A percentile compares a stretch with the other conserved stretches of the same genome.
phyloP scores from a whole-genome alignment of 2,888 invertebrate genomes.

The Ichneumoninae sp. region DNA sequence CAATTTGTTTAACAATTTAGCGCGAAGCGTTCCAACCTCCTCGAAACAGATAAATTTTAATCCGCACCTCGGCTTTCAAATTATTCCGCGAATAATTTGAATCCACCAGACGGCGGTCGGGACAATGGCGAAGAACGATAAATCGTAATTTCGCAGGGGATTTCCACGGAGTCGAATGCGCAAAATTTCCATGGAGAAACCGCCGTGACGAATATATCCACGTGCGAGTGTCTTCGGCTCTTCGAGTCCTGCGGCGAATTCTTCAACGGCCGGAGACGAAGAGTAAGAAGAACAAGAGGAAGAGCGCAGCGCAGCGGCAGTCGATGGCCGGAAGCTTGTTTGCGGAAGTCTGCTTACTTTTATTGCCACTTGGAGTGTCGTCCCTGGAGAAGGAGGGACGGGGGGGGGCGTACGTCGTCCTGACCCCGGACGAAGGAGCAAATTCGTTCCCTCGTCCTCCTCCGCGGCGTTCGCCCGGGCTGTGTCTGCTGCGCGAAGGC shows the following conservation, averaged over 20 bases:
- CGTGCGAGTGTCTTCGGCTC: constrained; percentile 28
- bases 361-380: constrained; percentile 68
- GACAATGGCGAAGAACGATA: neutral
- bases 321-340: constrained; percentile 67
- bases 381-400: constrained; percentile 44
- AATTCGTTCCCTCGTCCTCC: constrained; percentile 59
- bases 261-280: constrained; percentile 27
- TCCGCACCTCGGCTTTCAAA: neutral
- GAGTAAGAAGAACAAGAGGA: constrained; percentile 33
- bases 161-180: neutral
- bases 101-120: neutral
- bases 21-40: no score
- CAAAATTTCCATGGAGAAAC: constrained; percentile 9
- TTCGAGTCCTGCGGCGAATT: constrained; percentile 66
- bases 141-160: constrained; percentile 27
- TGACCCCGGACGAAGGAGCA: constrained; percentile 58
- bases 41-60: neutral
- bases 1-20: neutral
- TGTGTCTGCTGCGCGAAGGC: neutral
- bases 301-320: constrained; percentile 44
- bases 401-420: constrained; percentile 48
- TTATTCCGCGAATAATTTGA: neutral
- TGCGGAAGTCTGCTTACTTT: constrained; percentile 70
- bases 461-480: neutral
- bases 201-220: constrained; percentile 18